A percentile compares a stretch with the other conserved stretches of the same genome.
Evolutionary conservation across 2,888 invertebrate species (phyloP).

Genomic region (Clanis bilineata): DNA sequence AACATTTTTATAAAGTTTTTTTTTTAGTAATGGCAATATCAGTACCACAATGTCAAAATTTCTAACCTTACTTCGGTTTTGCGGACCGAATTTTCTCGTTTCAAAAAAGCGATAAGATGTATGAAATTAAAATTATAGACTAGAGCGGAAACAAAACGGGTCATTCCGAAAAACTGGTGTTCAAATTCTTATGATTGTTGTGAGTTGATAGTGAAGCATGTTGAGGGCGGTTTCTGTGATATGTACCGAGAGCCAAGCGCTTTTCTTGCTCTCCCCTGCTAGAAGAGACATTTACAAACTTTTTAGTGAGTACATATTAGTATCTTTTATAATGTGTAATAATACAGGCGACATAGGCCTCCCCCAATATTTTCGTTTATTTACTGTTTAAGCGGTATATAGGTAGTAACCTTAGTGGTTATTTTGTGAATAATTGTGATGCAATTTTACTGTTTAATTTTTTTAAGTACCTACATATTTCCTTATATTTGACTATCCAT

Average conservation of each 20-base stretch:
- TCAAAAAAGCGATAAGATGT: constrained; percentile 33
- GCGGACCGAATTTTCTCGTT: constrained; percentile 11
- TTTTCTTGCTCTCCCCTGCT: constrained; percentile 43
- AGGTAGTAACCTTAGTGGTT: not conserved
- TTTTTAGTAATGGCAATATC: constrained; percentile 6
- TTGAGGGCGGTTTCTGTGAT: constrained; percentile 57
- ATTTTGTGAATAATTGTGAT: not conserved
- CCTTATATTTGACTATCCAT: not conserved
- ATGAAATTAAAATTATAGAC: constrained; percentile 39
- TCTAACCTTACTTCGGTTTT: constrained; percentile 23
- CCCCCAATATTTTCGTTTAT: too few relatives aligned
- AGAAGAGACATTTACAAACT: constrained; percentile 55
- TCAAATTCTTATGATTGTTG: constrained; percentile 9
- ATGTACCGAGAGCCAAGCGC: constrained; percentile 51
- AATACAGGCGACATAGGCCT: too few relatives aligned
- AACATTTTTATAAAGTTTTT: too few relatives aligned
- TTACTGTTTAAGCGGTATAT: too few relatives aligned
- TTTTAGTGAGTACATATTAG: constrained; percentile 62
- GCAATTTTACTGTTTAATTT: not conserved
- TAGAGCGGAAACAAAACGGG: constrained; percentile 21
- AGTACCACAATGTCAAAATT: not conserved
- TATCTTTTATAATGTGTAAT: too few relatives aligned
- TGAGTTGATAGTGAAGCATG: constrained; percentile 39
- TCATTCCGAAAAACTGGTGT: not conserved
- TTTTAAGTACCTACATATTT: not conserved